Evolutionary conservation across 2,888 invertebrate species (phyloP).

Genomic region (Sarcophaga subvicina): DNA sequence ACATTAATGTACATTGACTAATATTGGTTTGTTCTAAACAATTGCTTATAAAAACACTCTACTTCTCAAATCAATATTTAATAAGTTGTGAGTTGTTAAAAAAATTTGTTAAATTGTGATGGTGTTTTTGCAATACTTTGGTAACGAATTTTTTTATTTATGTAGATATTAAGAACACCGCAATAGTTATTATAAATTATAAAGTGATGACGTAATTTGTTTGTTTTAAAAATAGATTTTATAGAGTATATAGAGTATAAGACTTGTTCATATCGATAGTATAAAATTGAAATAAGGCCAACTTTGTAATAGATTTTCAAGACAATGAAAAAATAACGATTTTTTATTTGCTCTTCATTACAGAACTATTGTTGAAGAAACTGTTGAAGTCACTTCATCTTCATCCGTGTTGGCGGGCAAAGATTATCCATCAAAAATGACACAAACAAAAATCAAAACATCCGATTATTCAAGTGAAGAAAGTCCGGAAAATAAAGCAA

Average conservation of each 20-base stretch:
- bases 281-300: constrained; percentile 26
- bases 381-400: constrained; percentile 75
- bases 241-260: not conserved
- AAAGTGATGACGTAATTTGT: constrained; percentile 44
- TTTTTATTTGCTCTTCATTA: constrained; percentile 36
- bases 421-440: constrained; percentile 63
- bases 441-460: constrained; percentile 75
- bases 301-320: not conserved
- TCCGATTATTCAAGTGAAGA: constrained; percentile 86
- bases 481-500: constrained; percentile 74
- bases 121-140: not conserved
- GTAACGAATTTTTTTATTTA: not conserved
- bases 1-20: no score
- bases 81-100: no score
- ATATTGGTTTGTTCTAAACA: no score
- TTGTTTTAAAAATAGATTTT: constrained; percentile 7
- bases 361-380: constrained; percentile 80
- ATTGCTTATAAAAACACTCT: no score
- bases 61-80: no score
- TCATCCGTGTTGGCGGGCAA: constrained; percentile 50
- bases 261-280: not conserved
- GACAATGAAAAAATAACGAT: not conserved
- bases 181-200: not conserved
- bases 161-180: not conserved
- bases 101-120: not conserved